These are phyloP conservation scores for Drosophila fulvimacula DNA, from an alignment of 2,888 invertebrate genomes.

Conservation along the genomic window DNA sequence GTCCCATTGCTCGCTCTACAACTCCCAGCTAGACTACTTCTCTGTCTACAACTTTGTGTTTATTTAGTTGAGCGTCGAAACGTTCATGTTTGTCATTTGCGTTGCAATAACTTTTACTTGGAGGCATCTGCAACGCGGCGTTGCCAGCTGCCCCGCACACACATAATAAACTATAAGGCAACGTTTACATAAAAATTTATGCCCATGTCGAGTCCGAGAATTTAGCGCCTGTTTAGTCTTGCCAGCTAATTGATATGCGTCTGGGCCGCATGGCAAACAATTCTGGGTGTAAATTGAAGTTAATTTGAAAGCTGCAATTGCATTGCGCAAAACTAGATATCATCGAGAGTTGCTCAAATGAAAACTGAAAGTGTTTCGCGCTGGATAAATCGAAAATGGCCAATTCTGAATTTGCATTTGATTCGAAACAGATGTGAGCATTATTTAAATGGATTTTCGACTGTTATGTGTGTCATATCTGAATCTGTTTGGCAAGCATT, in stretches of 20 bases:
- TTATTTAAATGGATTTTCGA: neutral
- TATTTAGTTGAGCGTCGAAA: constrained; percentile 56
- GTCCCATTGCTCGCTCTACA: neutral
- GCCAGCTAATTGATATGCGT: constrained; percentile 67
- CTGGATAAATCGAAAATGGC: constrained; percentile 18
- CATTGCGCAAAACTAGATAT: constrained; percentile 55
- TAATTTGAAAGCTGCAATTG: constrained; percentile 69
- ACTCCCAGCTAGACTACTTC: constrained; percentile 11
- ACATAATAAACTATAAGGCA: constrained; percentile 9
- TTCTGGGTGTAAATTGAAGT: constrained; percentile 69
- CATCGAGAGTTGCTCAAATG: neutral
- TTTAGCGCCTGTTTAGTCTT: constrained; percentile 62
- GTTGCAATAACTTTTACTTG: constrained; percentile 74
- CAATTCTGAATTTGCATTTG: constrained; percentile 10
- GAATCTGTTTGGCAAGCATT: constrained; percentile 14
- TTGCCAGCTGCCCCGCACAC: constrained; percentile 31
- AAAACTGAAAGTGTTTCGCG: constrained; percentile 47
- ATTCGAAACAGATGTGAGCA: constrained; percentile 34
- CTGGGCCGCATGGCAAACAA: constrained; percentile 33
- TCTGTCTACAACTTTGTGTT: constrained; percentile 43
- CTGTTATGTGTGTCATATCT: neutral
- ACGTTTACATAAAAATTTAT: constrained; percentile 71
- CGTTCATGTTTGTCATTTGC: constrained; percentile 73
- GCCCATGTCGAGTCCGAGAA: constrained; percentile 39
- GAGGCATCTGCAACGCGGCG: constrained; percentile 61